Base-by-base conservation (phyloP, 2,113 vertebrate genomes). In the Hydropotes inermis region DNA sequence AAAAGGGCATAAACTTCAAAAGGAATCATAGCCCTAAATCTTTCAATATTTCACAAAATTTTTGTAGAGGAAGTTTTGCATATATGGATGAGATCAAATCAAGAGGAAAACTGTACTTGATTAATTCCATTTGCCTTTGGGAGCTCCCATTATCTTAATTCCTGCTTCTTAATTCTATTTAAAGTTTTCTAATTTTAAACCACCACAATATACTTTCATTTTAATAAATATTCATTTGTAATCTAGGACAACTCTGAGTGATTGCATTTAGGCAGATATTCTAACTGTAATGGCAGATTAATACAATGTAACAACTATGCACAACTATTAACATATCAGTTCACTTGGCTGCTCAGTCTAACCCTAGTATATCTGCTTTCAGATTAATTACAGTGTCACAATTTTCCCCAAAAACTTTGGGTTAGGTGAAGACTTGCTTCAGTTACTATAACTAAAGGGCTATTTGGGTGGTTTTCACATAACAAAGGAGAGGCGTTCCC, bases 141-240 rank as follows among this genome's bases (percentile, higher is more conserved):
- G 64, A 88, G 19, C 5, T 58, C 43, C 28, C 28, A 36, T 84
- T 82, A 47, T 86, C 78, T 91, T 91, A 45, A 67, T 89, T 91
- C 93, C 92, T 97, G 55, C 25, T 87, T 76, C 50, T 94, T 91
- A 90, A 86, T 94, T 74, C 87, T 92, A 52, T 64, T 94, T 91
- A 82, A 97, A 67, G 23, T 91, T 81, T 87, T 86, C 50, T 97
- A 25, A 93, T 45, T 95, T 97, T 86, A 92, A 88, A 70, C 43
- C 50, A 87, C 33, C 57, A 17, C 54, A 67, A 36, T 92, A 45
- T 95, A 83, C 45, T 95, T 70, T 84, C 47, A 78, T 91, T 95
- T 88, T 82, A 97, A 97, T 97, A 96, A 95, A 95, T 85, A 93
- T 33, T 79, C 36, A 55, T 84, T 93, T 93, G 87, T 27, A 90